phyloP scores from a whole-genome alignment of 2,888 invertebrate genomes.

The Anoncus sp. region DNA sequence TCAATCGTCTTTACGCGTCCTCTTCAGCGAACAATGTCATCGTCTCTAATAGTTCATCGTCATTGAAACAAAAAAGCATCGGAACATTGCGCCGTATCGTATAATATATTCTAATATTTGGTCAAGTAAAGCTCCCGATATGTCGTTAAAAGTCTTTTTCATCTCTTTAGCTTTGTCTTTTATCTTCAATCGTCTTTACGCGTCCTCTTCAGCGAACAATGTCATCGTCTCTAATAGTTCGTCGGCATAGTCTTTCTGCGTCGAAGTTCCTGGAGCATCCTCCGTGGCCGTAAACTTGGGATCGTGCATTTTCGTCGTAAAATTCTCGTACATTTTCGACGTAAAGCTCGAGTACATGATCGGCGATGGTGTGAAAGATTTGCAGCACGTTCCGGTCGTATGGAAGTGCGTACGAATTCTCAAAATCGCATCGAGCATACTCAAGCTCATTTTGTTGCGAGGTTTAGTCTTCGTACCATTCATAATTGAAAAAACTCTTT shows the following conservation, averaged over 20 bases:
- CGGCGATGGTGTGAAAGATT: constrained; percentile 59
- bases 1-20: background rate
- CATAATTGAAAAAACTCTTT: constrained; percentile 66
- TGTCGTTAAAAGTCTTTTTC: constrained; percentile 2
- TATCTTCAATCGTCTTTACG: constrained; percentile 1
- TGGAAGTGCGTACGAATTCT: constrained; percentile 60
- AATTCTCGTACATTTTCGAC: constrained; percentile 62
- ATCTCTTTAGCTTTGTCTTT: constrained; percentile 1
- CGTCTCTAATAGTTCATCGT: constrained; percentile 1
- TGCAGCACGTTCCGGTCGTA: constrained; percentile 53
- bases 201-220: constrained; percentile 10
- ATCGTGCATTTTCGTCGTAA: constrained; percentile 64
- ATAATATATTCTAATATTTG: too few species aligned
- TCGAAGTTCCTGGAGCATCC: background rate
- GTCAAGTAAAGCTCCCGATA: background rate
- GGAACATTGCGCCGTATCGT: background rate
- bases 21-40: constrained; percentile 25
- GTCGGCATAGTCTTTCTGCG: background rate
- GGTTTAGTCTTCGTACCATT: constrained; percentile 57
- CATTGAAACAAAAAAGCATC: background rate
- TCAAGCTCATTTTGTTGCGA: constrained; percentile 64
- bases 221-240: constrained; percentile 13
- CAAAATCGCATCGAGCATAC: constrained; percentile 63
- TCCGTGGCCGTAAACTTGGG: background rate
- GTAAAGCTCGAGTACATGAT: constrained; percentile 62